Evolutionary conservation across 2,888 invertebrate genomes (phyloP), one percentile per base, ranked within the genome.

Genomic region (Agelastica alni): DNA sequence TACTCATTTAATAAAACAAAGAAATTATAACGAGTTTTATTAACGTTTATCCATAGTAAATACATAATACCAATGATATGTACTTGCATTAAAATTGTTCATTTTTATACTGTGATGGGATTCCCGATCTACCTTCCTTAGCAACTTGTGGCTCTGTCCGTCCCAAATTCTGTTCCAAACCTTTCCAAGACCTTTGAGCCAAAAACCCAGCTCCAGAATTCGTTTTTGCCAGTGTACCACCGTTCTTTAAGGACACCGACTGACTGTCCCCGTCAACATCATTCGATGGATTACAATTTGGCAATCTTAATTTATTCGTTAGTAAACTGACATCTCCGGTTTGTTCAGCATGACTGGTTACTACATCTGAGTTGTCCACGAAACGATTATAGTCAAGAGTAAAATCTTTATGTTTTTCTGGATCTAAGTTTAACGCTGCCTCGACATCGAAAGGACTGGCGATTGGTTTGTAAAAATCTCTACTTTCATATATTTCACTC

Each of bases 381-480:
- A 93, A 77, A 61, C 88, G 82, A 66, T 86, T 83, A 68, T 89
- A 94, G 71, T 95, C 84, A 73, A 80, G 87, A 1, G 82, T 66
- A 60, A 76, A 76, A 13, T 63, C 56, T 20, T 61, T 17, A 16
- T 49, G 42, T 10, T 56, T 45, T 9, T 75, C 71, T 67, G 82
- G 77, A 1, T 78, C 75, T 2, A 78, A 78, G 74, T 91, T 91
- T 12, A 91, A 76, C 2, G 91, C 90, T 51, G 89, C 80, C 79
- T 98, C 97, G 14, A 97, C 81, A 77, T 99, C 98, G 75, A 87
- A 94, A 0, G 96, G 91, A 14, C 94, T 93, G 0, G 95, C 86
- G 43, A 99, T 85, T 0, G 97, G 96, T 71, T 88, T 89, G 69
- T 89, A 91, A 75, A 91, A 96, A 49, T 96, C 94, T 65, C 88